Evolutionary conservation across 2,113 vertebrate species (phyloP).

Genomic region (Saguinus midas): DNA sequence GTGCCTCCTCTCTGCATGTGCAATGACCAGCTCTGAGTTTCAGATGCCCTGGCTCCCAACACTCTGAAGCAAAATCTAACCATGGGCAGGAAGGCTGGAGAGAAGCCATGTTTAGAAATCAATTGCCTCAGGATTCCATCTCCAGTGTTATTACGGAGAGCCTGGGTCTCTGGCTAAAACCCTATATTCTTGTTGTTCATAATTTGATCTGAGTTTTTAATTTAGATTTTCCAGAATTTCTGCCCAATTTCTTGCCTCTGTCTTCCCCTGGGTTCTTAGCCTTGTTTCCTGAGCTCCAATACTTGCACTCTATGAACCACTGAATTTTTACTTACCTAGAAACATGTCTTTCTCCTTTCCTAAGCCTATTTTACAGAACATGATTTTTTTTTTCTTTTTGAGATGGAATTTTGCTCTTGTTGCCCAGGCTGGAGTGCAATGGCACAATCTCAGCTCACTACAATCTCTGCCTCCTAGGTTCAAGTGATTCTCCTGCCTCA

Average conservation of each 20-base stretch:
- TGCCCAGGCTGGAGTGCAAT: too few relatives aligned
- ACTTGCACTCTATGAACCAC: not conserved
- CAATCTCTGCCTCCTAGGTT: too few relatives aligned
- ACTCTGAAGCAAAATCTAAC: not conserved
- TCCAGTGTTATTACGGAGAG: not conserved
- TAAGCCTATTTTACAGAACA: not conserved
- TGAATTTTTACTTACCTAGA: not conserved
- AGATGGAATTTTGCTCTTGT: too few relatives aligned
- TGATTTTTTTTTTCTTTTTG: too few relatives aligned
- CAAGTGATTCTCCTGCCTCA: too few relatives aligned
- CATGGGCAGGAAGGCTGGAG: not conserved
- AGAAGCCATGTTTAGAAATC: not conserved
- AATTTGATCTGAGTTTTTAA: not conserved
- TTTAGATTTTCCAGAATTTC: not conserved
- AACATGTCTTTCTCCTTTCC: not conserved
- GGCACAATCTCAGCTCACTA: too few relatives aligned
- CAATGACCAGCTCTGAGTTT: not conserved
- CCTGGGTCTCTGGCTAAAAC: not conserved
- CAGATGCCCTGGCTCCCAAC: not conserved
- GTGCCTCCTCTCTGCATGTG: not conserved
- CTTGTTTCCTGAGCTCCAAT: not conserved
- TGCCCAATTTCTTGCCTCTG: not conserved
- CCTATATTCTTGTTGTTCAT: not conserved
- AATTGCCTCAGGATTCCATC: too few relatives aligned
- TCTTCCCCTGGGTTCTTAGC: not conserved